Base-by-base conservation (phyloP, 2,797 vertebrate genomes). In the Xenops minutus region DNA sequence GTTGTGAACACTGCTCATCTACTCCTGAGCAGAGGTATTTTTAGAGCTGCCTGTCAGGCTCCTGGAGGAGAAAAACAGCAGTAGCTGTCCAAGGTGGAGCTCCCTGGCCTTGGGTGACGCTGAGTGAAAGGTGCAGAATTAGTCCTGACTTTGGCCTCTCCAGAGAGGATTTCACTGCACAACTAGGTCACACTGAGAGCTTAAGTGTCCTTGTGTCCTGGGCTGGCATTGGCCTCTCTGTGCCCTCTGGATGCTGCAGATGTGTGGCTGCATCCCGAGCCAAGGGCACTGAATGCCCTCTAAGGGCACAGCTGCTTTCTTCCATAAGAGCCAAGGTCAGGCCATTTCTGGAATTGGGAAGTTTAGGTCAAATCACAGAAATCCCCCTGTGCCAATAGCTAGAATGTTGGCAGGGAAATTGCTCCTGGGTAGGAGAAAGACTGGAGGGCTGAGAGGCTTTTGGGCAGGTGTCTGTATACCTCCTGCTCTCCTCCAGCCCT, bases 51-150 rank as follows among this genome's bases (percentile, higher is more conserved):
- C 68, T 77, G 13, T 39, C 67, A 72, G 48, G 63, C 30, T 88
- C 14, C 10, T 34, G 37, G 59, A 46, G 41, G 75, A 12, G 85
- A 44, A 72, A 51, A 59, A 14, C 24, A 43, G 81, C 72, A 75
- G 72, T 24, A 30, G 54, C 86, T 92, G 72, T 26, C 61, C 85
- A 62, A 64, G 24, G 74, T 36, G 37, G 48, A 85, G 51, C 43
- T 29, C 27, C 7, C 3, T 1, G 30, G 51, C 46, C 48, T 29
- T 32, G 52, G 52, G 52, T 54, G 52, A 32, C 7, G 30, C 49
- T 55, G 93, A 95, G 39, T 73, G 89, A 93, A 88, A 92, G 72
- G 55, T 54, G 66, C 30, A 64, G 62, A 92, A 91, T 77, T 86
- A 90, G 58, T 58, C 66, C 84, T 73, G 81, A 54, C 75, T 92